Percentiles rank a stretch among this genome's conserved stretches.
Evolutionary conservation across 2,113 vertebrate genomes (phyloP).

Genomic region (Zosterops lateralis): DNA sequence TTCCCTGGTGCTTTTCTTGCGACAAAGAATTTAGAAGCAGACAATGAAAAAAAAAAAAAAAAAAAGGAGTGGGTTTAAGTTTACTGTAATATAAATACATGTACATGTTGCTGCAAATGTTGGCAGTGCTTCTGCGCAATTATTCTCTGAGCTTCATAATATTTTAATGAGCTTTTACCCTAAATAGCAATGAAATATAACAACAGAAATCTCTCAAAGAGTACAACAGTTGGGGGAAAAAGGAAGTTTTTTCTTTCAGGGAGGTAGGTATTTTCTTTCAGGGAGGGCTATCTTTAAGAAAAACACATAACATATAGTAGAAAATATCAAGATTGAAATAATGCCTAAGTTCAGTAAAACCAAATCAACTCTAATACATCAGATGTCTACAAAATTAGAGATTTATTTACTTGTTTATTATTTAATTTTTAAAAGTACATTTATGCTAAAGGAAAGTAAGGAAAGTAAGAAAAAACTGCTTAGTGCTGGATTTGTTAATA

Average conservation of each 20-base stretch:
- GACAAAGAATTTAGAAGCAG: constrained; percentile 63
- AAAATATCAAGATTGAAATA: not conserved
- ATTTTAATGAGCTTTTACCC: constrained; percentile 71
- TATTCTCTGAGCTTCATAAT: constrained; percentile 61
- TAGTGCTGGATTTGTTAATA: not conserved
- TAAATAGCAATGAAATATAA: constrained; percentile 65
- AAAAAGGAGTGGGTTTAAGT: constrained; percentile 15
- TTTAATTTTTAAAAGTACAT: not conserved
- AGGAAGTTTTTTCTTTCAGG: not conserved
- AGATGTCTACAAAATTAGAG: not conserved
- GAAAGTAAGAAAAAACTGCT: not conserved
- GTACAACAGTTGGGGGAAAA: not conserved
- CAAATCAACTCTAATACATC: not conserved
- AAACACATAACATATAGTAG: not conserved
- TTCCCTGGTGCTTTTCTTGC: not conserved
- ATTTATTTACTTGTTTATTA: not conserved
- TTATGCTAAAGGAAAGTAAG: not conserved
- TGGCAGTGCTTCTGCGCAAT: constrained; percentile 54
- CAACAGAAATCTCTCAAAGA: constrained; percentile 51
- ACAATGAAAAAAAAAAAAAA: not conserved
- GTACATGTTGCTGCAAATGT: constrained; percentile 64
- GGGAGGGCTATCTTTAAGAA: not conserved
- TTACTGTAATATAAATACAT: constrained; percentile 62
- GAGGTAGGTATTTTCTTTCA: not conserved
- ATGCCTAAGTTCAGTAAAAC: constrained; percentile 33